phyloP scores from a whole-genome alignment of 2,797 vertebrate genomes.

The Knipowitschia caucasica region DNA sequence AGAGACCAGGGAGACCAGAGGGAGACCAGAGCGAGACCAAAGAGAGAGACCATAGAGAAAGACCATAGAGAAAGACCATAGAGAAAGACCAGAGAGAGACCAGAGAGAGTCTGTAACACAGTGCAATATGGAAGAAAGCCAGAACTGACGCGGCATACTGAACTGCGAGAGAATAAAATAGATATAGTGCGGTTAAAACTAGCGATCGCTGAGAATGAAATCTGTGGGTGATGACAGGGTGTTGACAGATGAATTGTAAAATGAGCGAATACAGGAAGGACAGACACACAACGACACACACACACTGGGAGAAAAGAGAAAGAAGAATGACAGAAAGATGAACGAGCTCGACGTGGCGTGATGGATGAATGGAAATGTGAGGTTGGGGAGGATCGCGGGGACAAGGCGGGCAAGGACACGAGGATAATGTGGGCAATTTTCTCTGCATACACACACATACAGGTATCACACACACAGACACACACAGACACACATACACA shows the following conservation, averaged over 20 bases:
- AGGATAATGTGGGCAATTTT: slow-evolving; percentile 13
- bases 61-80: too few species aligned
- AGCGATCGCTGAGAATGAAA: slow-evolving; percentile 8
- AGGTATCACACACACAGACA: background rate
- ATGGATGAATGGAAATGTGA: slow-evolving; percentile 44
- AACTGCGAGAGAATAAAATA: background rate
- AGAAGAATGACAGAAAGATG: slow-evolving; percentile 34
- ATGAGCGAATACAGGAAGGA: slow-evolving; percentile 34
- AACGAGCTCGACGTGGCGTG: slow-evolving; percentile 29
- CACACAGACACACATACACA: background rate
- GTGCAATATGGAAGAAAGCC: too few species aligned
- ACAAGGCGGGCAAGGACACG: slow-evolving; percentile 35
- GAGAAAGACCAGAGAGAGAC: too few species aligned
- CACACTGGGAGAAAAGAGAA: slow-evolving; percentile 27
- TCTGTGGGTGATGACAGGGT: slow-evolving; percentile 8
- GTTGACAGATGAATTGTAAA: slow-evolving; percentile 32
- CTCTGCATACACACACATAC: background rate
- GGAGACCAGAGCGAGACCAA: too few species aligned
- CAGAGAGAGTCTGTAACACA: too few species aligned
- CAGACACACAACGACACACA: too few species aligned
- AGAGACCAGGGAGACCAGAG: too few species aligned
- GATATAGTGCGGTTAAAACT: slow-evolving; percentile 9
- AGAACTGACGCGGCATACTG: too few species aligned
- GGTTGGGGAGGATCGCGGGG: background rate
- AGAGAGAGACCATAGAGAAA: too few species aligned